A percentile compares a stretch with the other conserved stretches of the same genome.
Evolutionary conservation across 2,888 invertebrate genomes (phyloP).

Genomic region (Plebejus anna): DNA sequence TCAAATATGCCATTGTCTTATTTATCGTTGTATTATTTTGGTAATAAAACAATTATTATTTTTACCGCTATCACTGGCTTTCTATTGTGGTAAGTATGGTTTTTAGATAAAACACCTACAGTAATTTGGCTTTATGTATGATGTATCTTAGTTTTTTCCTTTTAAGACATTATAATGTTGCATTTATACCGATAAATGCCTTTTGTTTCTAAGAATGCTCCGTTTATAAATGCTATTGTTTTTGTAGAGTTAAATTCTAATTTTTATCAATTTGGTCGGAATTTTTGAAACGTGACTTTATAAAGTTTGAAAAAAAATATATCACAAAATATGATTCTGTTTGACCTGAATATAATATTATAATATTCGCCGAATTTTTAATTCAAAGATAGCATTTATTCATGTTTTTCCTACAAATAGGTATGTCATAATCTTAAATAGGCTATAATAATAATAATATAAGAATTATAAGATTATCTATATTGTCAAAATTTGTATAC

Average conservation of each 20-base stretch:
- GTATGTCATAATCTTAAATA: too few species aligned
- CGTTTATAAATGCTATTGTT: background rate
- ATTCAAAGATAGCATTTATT: too few species aligned
- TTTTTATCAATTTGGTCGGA: background rate
- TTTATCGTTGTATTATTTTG: slow-evolving; percentile 49
- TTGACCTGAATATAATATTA: too few species aligned
- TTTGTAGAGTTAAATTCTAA: background rate
- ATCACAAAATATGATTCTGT: too few species aligned
- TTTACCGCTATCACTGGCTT: slow-evolving; percentile 57
- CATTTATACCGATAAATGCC: too few species aligned
- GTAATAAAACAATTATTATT: slow-evolving; percentile 50
- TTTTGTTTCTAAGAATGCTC: background rate
- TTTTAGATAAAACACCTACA: background rate
- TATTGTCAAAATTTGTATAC: background rate
- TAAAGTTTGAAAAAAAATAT: background rate
- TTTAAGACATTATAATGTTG: too few species aligned
- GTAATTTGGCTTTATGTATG: too few species aligned
- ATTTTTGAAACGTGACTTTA: background rate
- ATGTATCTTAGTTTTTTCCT: too few species aligned
- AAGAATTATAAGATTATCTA: too few species aligned
- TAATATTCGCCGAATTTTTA: too few species aligned
- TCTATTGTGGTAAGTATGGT: slow-evolving; percentile 56
- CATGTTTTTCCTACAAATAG: too few species aligned
- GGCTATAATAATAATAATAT: too few species aligned
- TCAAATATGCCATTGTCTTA: slow-evolving; percentile 51